Conservation (phyloP, 2,797 vertebrate genomes). For the Enteromius argenteus region DNA sequence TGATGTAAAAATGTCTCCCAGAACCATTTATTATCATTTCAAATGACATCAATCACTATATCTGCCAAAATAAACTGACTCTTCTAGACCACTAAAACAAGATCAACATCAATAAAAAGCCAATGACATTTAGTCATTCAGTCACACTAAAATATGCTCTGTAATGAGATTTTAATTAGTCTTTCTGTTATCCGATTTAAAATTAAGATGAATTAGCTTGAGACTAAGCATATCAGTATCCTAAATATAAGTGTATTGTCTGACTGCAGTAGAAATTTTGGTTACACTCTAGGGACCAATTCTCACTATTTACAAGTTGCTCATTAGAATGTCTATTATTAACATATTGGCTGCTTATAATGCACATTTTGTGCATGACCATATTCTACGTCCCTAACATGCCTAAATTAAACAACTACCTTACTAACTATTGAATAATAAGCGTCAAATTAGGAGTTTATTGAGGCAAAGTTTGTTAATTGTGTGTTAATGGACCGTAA, state of each 20-base stretch:
- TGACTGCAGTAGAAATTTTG: neutral
- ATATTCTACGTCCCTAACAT: neutral
- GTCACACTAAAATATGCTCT: neutral
- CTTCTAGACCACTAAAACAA: neutral
- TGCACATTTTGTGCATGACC: no score
- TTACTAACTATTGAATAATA: neutral
- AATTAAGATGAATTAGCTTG: neutral
- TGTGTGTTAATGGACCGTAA: neutral
- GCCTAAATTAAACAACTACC: neutral
- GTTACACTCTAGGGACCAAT: neutral
- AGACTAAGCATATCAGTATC: neutral
- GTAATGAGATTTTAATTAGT: neutral
- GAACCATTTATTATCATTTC: neutral
- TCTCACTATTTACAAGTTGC: neutral
- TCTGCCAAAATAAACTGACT: neutral
- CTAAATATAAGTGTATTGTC: neutral
- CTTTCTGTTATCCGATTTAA: neutral
- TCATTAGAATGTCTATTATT: neutral
- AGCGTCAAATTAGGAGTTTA: neutral
- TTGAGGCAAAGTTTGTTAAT: neutral
- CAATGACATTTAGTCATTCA: neutral
- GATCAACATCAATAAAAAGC: neutral
- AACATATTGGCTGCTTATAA: no score
- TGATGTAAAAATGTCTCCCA: neutral
- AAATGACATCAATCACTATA: slow-evolving; percentile 4